Conservation (phyloP, 37 sponge, comb jelly and placozoan genomes). For the Chondrilla cf. caribensis region DNA sequence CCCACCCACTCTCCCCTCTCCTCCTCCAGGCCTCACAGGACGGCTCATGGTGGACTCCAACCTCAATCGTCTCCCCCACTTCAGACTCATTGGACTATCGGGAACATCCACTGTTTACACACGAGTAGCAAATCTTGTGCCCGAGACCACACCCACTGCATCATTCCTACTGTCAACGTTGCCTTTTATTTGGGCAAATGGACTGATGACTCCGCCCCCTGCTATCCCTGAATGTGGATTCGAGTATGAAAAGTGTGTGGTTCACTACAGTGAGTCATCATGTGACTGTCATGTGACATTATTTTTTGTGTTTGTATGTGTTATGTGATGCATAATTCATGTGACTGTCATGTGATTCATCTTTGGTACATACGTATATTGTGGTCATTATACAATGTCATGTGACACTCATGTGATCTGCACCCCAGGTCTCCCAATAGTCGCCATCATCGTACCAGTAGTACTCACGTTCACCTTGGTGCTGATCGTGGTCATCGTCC, state of each 20-base stretch:
- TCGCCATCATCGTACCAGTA: background rate
- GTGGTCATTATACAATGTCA: background rate
- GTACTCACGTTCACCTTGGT: background rate
- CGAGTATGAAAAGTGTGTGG: background rate
- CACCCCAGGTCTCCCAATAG: background rate
- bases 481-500: background rate
- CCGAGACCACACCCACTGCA: background rate
- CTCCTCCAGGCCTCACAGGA: background rate
- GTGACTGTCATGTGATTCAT: no score
- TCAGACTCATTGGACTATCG: background rate
- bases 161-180: background rate
- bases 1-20: background rate
- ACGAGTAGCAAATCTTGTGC: background rate
- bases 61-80: background rate
- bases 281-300: no score
- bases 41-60: background rate
- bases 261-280: no score
- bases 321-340: no score
- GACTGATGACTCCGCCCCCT: conserved; percentile 15
- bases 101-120: background rate
- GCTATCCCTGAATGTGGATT: background rate
- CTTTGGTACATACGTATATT: background rate
- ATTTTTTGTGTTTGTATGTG: no score
- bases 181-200: conserved; percentile 15
- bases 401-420: background rate